Evolutionary conservation across 2,113 vertebrate species (phyloP).

Genomic region (Plecturocebus donacophilus): DNA sequence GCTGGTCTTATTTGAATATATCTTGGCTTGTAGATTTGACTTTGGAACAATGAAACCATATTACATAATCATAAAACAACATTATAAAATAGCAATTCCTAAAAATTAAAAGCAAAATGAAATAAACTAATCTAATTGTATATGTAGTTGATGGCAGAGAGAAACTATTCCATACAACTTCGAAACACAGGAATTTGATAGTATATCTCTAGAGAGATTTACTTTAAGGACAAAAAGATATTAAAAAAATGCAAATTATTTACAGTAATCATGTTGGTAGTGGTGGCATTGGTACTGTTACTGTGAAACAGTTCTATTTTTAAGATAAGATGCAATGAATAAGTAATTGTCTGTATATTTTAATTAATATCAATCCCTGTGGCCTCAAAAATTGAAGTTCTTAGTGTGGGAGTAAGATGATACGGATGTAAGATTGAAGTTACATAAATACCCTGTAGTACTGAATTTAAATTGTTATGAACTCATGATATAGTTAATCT

Average conservation of each 20-base stretch:
- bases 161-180: background rate
- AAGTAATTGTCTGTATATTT: slow-evolving; percentile 30
- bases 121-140: slow-evolving; percentile 28
- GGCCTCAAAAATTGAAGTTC: slow-evolving; percentile 31
- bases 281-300: background rate
- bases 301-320: slow-evolving; percentile 5
- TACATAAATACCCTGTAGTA: background rate
- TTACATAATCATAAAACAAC: slow-evolving; percentile 19
- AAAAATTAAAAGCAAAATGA: slow-evolving; percentile 26
- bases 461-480: slow-evolving; percentile 3
- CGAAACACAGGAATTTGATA: background rate
- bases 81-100: slow-evolving; percentile 2
- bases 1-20: background rate
- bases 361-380: slow-evolving; percentile 7
- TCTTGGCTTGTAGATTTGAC: background rate
- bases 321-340: slow-evolving; percentile 26
- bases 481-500: background rate
- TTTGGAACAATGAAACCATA: background rate
- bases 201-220: background rate
- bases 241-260: slow-evolving; percentile 9
- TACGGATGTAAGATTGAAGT: background rate
- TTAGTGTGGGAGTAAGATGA: background rate
- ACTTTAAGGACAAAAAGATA: background rate
- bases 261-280: background rate
- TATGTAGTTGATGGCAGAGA: background rate